phyloP scores from a whole-genome alignment of 2,113 vertebrate genomes.

The Microcebus tavaratra region DNA sequence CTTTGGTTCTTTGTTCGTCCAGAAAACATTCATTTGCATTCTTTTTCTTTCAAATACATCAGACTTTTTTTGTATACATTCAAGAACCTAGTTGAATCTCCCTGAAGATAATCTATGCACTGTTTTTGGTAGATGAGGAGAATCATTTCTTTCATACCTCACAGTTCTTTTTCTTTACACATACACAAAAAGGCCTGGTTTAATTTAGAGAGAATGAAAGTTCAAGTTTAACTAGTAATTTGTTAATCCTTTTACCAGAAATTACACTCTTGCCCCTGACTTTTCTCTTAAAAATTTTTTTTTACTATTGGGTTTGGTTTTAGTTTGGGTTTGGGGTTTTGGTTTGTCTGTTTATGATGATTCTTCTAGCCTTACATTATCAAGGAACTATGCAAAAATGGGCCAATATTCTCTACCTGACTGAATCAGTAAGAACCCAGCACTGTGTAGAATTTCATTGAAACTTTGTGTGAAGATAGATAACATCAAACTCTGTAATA shows the following conservation, averaged over 20 bases:
- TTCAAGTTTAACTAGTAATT: neutral
- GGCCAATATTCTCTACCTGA: neutral
- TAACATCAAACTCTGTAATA: slow-evolving; percentile 11
- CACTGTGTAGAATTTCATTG: neutral
- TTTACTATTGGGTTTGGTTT: neutral
- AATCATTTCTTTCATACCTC: neutral
- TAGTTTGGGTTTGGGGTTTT: neutral
- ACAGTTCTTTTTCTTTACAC: neutral
- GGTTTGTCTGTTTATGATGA: neutral
- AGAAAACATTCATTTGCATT: neutral
- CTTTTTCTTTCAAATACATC: slow-evolving; percentile 2
- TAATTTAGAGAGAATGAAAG: slow-evolving; percentile 7
- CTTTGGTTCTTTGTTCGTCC: slow-evolving; percentile 10
- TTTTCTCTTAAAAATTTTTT: neutral
- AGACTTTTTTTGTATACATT: neutral
- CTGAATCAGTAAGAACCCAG: neutral
- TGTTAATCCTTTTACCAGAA: neutral
- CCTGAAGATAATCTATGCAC: neutral
- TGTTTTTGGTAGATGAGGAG: neutral
- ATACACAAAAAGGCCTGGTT: neutral
- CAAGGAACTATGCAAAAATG: neutral
- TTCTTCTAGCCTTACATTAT: neutral
- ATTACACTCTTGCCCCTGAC: neutral
- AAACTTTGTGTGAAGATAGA: neutral
- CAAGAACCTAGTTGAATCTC: neutral